phyloP scores from a whole-genome alignment of 2,113 vertebrate species.

The Enhydra lutris region DNA sequence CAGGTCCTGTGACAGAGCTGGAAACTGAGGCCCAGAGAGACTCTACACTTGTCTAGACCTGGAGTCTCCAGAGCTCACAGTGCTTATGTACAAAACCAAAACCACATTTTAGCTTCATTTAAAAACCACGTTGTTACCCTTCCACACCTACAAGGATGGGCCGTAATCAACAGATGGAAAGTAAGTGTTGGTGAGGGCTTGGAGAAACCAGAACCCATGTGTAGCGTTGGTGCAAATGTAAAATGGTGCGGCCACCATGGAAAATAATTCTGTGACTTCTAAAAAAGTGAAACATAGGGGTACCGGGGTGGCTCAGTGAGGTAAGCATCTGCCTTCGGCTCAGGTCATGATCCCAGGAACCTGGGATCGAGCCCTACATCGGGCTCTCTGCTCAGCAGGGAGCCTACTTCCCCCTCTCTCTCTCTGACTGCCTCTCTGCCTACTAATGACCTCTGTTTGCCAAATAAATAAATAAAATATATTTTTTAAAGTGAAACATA shows the following conservation, averaged over 20 bases:
- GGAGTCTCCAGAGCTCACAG: neutral
- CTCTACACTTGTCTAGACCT: fast-evolving
- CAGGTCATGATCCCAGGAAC: too few species aligned
- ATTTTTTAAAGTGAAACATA: too few species aligned
- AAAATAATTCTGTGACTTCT: neutral
- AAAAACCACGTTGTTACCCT: fast-evolving
- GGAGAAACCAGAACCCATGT: neutral
- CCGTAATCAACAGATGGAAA: neutral
- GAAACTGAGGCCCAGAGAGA: neutral
- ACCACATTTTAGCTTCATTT: neutral
- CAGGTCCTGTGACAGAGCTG: neutral
- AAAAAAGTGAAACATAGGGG: too few species aligned
- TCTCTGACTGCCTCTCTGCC: too few species aligned
- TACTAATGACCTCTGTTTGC: too few species aligned
- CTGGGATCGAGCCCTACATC: too few species aligned
- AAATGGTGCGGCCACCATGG: fast-evolving
- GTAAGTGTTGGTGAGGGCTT: neutral
- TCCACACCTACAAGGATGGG: neutral
- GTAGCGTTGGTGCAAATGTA: neutral
- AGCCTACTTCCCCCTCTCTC: too few species aligned
- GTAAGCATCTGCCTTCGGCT: too few species aligned
- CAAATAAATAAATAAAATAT: too few species aligned
- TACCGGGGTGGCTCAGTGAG: too few species aligned
- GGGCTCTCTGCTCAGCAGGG: too few species aligned
- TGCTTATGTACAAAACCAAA: neutral